Evolutionary conservation across 2,797 vertebrate genomes (phyloP).

Genomic region (Cyclopterus lumpus): DNA sequence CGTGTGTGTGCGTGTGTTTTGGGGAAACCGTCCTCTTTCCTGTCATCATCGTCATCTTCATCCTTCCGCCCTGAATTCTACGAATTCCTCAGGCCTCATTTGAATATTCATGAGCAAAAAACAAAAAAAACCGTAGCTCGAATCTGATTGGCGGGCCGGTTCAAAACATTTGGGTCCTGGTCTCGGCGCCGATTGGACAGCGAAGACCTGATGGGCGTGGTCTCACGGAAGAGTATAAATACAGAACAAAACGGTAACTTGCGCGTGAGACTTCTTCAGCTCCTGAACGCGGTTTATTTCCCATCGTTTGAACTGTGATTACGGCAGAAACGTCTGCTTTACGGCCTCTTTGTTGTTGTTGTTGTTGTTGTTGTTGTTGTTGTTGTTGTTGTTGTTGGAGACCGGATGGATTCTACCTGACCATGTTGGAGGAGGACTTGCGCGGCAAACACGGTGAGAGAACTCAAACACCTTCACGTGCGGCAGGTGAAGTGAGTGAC

Average conservation of each 20-base stretch:
- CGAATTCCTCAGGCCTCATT: constrained; percentile 39
- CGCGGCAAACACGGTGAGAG: constrained; percentile 61
- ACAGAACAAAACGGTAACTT: constrained; percentile 47
- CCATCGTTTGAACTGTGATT: background rate
- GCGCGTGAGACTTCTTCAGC: too few species aligned
- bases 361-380: too few species aligned
- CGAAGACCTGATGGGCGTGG: constrained; percentile 42
- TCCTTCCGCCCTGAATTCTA: constrained; percentile 31
- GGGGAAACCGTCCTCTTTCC: constrained; percentile 45
- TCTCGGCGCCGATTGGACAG: constrained; percentile 52
- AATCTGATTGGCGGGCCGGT: constrained; percentile 62
- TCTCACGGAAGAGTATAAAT: constrained; percentile 17
- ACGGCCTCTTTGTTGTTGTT: too few species aligned
- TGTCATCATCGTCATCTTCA: constrained; percentile 16
- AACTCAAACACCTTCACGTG: too few species aligned
- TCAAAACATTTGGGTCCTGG: constrained; percentile 69
- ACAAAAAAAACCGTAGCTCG: too few species aligned
- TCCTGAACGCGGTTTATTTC: too few species aligned
- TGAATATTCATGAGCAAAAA: constrained; percentile 54
- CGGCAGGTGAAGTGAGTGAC: too few species aligned
- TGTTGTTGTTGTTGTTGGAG: too few species aligned
- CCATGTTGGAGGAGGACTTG: constrained; percentile 61
- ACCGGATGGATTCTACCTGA: constrained; percentile 20
- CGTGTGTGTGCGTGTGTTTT: background rate
- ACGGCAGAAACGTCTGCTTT: background rate